Evolutionary conservation across 2,113 vertebrate genomes (phyloP).

Genomic region (Canis aureus): DNA sequence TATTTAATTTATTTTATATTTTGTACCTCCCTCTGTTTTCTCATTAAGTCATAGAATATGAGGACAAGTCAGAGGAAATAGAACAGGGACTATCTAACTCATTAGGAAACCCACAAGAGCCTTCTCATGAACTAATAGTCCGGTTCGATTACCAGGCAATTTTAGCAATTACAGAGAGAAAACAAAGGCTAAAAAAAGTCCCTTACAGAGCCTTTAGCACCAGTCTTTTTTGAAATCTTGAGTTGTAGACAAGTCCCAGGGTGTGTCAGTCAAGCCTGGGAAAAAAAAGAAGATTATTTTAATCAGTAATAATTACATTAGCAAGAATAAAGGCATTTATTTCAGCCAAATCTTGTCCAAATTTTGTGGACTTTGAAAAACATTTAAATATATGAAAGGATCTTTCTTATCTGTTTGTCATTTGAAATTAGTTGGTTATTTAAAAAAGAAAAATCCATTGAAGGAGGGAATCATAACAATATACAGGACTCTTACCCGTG

Average conservation of each 20-base stretch:
- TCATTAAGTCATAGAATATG: slow-evolving; percentile 36
- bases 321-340: not conserved
- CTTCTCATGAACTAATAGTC: not conserved
- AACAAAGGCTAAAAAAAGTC: not conserved
- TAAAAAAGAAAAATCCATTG: not conserved
- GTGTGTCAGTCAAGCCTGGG: not conserved
- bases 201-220: not conserved
- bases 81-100: not conserved
- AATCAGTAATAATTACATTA: slow-evolving; percentile 11
- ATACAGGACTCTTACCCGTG: not conserved
- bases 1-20: not conserved
- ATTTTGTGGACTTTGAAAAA: not conserved
- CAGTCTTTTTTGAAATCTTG: not conserved
- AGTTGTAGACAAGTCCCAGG: not conserved
- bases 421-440: slow-evolving; percentile 46
- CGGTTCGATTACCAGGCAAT: not conserved
- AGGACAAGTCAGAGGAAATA: slow-evolving; percentile 2
- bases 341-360: not conserved
- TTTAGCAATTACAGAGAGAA: not conserved
- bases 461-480: not conserved
- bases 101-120: not conserved
- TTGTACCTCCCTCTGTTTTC: not conserved
- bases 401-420: slow-evolving; percentile 22
- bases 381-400: not conserved
- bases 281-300: slow-evolving; percentile 18